A percentile compares a stretch with the other conserved stretches of the same genome.
Conservation (phyloP, 2,888 invertebrate species). For the Drosophila niveifrons region DNA sequence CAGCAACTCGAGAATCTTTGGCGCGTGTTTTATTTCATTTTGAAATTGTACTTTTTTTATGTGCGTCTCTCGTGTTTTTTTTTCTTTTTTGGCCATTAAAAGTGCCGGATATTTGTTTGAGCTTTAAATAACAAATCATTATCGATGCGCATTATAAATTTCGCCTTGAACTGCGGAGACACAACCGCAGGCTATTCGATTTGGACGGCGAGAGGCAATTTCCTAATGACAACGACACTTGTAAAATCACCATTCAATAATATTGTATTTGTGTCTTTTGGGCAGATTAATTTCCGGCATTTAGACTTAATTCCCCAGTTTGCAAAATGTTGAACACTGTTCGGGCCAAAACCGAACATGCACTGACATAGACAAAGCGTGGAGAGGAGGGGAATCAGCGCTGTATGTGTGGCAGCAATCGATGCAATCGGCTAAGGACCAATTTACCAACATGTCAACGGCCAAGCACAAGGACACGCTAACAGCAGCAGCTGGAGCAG, state of each 20-base stretch:
- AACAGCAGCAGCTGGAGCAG: slow-evolving; percentile 2
- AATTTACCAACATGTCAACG: slow-evolving; percentile 80
- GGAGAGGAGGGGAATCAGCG: slow-evolving; percentile 17
- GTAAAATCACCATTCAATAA: slow-evolving; percentile 77
- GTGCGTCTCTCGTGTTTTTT: not conserved
- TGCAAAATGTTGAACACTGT: slow-evolving; percentile 38
- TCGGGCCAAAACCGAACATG: slow-evolving; percentile 38
- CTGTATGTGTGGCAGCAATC: slow-evolving; percentile 49
- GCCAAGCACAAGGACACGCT: slow-evolving; percentile 47
- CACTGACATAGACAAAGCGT: not conserved
- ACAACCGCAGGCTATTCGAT: slow-evolving; percentile 36
- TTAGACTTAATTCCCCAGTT: slow-evolving; percentile 71
- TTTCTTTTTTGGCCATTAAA: slow-evolving; percentile 42
- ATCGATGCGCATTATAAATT: slow-evolving; percentile 77
- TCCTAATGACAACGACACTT: slow-evolving; percentile 78
- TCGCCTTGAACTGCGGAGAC: slow-evolving; percentile 15
- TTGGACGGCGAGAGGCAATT: slow-evolving; percentile 57
- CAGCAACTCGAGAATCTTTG: slow-evolving; percentile 17
- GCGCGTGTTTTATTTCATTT: slow-evolving; percentile 32
- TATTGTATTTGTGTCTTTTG: slow-evolving; percentile 65
- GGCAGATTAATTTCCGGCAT: slow-evolving; percentile 80
- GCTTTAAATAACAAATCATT: slow-evolving; percentile 78
- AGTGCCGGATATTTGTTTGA: slow-evolving; percentile 71
- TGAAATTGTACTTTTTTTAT: slow-evolving; percentile 24
- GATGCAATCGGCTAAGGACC: slow-evolving; percentile 75